These are phyloP conservation scores for Margaritifera margaritifera DNA, from an alignment of 2,888 invertebrate genomes.

Conservation along the genomic window DNA sequence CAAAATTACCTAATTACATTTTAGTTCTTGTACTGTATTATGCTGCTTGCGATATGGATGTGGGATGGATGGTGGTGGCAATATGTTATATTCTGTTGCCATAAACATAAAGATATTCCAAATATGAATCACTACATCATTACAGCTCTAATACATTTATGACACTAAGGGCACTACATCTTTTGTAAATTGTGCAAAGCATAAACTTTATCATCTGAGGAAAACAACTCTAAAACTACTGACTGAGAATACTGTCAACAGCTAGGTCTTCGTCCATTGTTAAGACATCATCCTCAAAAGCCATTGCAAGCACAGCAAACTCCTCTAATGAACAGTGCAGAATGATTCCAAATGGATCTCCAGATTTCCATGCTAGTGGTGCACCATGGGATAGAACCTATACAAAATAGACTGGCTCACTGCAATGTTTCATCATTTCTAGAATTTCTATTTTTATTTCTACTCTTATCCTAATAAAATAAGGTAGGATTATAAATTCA, in stretches of 20 bases:
- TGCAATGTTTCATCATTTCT: neutral
- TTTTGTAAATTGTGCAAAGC: neutral
- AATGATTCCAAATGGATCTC: constrained; percentile 54
- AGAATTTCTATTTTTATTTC: no score
- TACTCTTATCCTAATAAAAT: no score
- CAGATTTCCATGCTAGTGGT: constrained; percentile 55
- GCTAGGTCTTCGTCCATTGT: constrained; percentile 54
- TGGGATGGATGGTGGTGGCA: no score
- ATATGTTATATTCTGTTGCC: no score
- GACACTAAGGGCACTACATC: neutral
- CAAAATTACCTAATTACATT: no score
- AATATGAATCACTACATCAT: neutral
- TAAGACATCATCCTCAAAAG: constrained; percentile 46
- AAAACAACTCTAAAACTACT: constrained; percentile 7
- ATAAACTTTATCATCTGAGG: neutral
- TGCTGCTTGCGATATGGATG: no score
- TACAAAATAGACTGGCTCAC: neutral
- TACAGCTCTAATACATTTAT: neutral
- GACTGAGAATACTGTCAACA: constrained; percentile 39
- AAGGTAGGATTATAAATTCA: no score
- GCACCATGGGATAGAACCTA: constrained; percentile 50
- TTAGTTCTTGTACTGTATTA: no score
- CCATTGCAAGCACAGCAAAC: constrained; percentile 46
- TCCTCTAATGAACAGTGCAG: constrained; percentile 46
- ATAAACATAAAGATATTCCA: no score